A percentile compares a stretch with the other conserved stretches of the same genome.
Conservation (phyloP, 2,113 vertebrate species). For the Zootoca vivipara region DNA sequence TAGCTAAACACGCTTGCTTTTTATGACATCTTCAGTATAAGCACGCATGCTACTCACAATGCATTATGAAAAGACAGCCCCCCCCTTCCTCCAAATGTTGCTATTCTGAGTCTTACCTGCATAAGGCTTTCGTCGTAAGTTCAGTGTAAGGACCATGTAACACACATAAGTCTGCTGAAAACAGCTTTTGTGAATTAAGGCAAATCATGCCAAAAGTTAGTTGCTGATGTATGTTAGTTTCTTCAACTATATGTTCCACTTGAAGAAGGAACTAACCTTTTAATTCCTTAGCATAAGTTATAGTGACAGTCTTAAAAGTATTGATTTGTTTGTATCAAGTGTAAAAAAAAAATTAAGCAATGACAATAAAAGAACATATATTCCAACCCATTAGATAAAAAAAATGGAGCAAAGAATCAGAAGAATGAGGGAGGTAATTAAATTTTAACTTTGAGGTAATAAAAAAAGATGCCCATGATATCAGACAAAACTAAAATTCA, state of each 20-base stretch:
- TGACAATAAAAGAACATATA: constrained; percentile 32
- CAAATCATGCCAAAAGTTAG: constrained; percentile 16
- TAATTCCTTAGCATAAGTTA: constrained; percentile 26
- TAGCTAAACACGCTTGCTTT: not conserved
- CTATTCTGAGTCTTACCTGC: constrained; percentile 9
- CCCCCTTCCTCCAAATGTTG: not conserved
- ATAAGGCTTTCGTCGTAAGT: constrained; percentile 6
- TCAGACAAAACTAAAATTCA: constrained; percentile 61
- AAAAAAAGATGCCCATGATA: constrained; percentile 61
- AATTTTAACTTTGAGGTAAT: constrained; percentile 64
- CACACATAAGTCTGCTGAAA: not conserved
- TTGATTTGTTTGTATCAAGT: not conserved
- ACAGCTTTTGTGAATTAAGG: constrained; percentile 1
- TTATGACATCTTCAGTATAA: not conserved
- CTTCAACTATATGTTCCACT: not conserved
- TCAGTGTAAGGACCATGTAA: not conserved
- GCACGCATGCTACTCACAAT: not conserved
- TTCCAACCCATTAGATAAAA: constrained; percentile 24
- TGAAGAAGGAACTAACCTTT: not conserved
- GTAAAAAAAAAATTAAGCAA: not conserved
- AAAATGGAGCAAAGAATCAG: constrained; percentile 55
- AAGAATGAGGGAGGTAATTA: constrained; percentile 49
- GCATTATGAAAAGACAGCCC: not conserved
- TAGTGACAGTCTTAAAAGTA: not conserved
- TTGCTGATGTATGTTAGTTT: not conserved